These are phyloP conservation scores for Calliopum simillimum DNA, from an alignment of 2,888 invertebrate species.

Conservation along the genomic window DNA sequence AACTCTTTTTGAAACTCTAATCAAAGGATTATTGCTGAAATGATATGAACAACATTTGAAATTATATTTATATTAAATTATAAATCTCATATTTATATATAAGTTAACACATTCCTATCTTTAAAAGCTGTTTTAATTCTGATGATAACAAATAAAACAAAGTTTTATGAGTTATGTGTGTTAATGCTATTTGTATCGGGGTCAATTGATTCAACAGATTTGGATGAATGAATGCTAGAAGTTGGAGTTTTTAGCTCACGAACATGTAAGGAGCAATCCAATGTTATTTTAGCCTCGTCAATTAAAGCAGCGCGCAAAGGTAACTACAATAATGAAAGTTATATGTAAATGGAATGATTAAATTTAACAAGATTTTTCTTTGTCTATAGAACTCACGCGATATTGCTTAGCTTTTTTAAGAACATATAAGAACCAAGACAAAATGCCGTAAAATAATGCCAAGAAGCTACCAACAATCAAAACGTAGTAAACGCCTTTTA, in stretches of 20 bases:
- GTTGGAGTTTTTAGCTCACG: constrained; percentile 73
- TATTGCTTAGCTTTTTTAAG: constrained; percentile 57
- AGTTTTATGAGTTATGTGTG: neutral
- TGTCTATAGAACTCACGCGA: constrained; percentile 52
- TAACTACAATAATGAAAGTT: constrained; percentile 67
- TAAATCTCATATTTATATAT: constrained; percentile 23
- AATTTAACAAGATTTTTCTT: neutral
- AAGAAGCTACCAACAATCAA: constrained; percentile 68
- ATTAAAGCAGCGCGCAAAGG: constrained; percentile 75
- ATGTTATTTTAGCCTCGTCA: constrained; percentile 79
- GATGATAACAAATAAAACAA: too few species aligned
- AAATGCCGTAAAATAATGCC: constrained; percentile 59
- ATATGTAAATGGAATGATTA: neutral
- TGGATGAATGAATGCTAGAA: constrained; percentile 62
- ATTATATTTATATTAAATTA: too few species aligned
- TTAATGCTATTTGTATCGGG: constrained; percentile 40
- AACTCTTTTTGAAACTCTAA: too few species aligned
- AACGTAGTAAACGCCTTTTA: constrained; percentile 75
- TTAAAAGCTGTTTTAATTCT: constrained; percentile 31
- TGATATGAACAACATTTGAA: too few species aligned
- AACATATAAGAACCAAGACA: constrained; percentile 61
- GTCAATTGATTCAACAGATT: constrained; percentile 57
- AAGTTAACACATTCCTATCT: constrained; percentile 30
- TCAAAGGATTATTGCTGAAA: too few species aligned
- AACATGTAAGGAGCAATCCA: constrained; percentile 77